These are phyloP conservation scores for Drosophila nigrodunni DNA, from an alignment of 1,140 invertebrate genomes.

Conservation along the genomic window DNA sequence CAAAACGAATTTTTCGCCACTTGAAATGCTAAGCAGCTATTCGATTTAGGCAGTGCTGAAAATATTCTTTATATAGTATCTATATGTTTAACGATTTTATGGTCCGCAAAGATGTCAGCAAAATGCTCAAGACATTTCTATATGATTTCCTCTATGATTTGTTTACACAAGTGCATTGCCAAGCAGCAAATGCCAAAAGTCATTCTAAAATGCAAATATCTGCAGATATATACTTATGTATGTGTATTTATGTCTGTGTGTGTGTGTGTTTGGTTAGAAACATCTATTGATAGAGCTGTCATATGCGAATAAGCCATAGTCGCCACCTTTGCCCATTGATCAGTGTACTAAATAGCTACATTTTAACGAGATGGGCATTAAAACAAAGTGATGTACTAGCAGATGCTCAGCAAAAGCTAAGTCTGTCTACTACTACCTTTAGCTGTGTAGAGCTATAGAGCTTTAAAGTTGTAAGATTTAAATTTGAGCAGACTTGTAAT, in stretches of 20 bases:
- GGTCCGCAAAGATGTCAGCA: too few species aligned
- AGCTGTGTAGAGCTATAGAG: too few species aligned
- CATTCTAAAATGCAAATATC: background rate
- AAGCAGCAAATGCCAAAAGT: constrained; percentile 53
- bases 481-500: too few species aligned
- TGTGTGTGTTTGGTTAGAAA: constrained; percentile 16
- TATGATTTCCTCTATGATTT: constrained; percentile 23
- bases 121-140: background rate
- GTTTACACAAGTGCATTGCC: constrained; percentile 29
- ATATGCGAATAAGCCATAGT: constrained; percentile 14
- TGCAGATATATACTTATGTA: background rate
- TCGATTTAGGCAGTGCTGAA: constrained; percentile 6
- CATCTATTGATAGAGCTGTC: constrained; percentile 29
- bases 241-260: background rate
- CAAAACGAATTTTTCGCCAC: background rate
- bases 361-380: background rate
- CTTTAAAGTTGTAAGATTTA: too few species aligned
- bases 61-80: constrained; percentile 9
- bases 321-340: constrained; percentile 19
- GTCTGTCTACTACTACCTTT: too few species aligned
- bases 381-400: background rate
- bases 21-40: constrained; percentile 1
- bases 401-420: background rate
- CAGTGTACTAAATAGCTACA: constrained; percentile 15
- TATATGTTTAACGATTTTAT: background rate